phyloP scores from a whole-genome alignment of 2,888 invertebrate genomes.

The Gari tellinella region DNA sequence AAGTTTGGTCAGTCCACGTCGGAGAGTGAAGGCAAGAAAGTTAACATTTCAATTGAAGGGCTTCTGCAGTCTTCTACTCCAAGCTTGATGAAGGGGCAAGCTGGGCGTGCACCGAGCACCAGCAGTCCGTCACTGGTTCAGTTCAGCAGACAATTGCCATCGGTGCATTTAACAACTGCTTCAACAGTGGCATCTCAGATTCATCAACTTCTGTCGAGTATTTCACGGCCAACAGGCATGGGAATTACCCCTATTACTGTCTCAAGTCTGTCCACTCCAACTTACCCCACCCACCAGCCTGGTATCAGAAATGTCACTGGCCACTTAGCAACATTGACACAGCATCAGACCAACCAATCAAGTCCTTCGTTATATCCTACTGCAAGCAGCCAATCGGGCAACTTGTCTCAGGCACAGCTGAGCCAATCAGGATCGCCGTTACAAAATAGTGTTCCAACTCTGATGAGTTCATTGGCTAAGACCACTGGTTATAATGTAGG shows the following conservation, averaged over 20 bases:
- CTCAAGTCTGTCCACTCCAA: conserved; percentile 3
- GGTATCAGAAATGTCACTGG: too few relatives aligned
- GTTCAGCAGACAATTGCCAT: conserved; percentile 50
- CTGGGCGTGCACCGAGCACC: conserved; percentile 3
- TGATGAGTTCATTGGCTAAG: conserved; percentile 53
- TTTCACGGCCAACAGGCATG: conserved; percentile 34
- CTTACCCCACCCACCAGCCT: too few relatives aligned
- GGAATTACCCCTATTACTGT: neutral
- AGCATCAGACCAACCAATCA: neutral
- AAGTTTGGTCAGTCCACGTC: conserved; percentile 16
- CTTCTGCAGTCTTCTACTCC: conserved; percentile 27
- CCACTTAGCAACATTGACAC: neutral
- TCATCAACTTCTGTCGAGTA: conserved; percentile 78
- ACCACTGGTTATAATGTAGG: conserved; percentile 9
- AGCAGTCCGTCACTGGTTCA: conserved; percentile 16
- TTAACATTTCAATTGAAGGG: conserved; percentile 41
- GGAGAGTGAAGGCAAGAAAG: neutral
- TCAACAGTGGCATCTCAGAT: conserved; percentile 76
- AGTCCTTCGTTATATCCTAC: neutral
- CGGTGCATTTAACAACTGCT: conserved; percentile 70
- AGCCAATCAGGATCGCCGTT: conserved; percentile 56
- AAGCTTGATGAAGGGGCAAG: conserved; percentile 8
- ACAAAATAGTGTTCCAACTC: conserved; percentile 60
- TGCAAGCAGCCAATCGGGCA: conserved; percentile 9
- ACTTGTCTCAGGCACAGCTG: conserved; percentile 18